Evolutionary conservation across 2,797 vertebrate genomes (phyloP), one percentile per base, ranked within the genome.

Genomic region (Champsocephalus gunnari): DNA sequence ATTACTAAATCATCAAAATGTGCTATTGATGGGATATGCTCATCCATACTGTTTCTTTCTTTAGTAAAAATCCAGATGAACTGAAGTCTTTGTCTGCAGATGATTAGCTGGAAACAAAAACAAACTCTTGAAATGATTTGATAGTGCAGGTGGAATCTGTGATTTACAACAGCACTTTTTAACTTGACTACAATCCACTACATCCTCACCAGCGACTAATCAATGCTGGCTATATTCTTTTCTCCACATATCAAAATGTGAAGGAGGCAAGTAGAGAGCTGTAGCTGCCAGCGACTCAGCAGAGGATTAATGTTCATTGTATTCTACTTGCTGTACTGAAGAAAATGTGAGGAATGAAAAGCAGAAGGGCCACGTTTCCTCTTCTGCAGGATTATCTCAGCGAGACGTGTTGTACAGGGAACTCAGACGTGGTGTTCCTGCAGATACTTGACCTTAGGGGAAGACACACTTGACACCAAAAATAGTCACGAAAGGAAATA

Each of bases 241-340:
- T 53, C 43, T 71, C 43, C 50, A 4, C 65, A 54, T 60, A 81
- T 83, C 79, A 72, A 77, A 72, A 84, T 66, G 75, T 69, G 84
- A 83, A 81, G 57, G 60, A 84, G 66, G 60, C 57, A 71, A 86
- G 81, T 45, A 45, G 71, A 85, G 71, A 83, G 57, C 45, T 43
- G 82, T 43, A 51, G 88, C 86, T 68, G 56, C 68, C 53, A 71
- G 84, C 63, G 17, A 73, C 64, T 19, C 79, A 82, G 79, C 51
- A 8, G 65, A 83, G 81, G 89, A 91, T 90, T 89, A 86, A 49
- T 56, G 66, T 71, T 77, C 77, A 80, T 81, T 88, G 82, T 85
- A 19, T 74, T 85, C 57, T 62, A 61, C 71, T 59, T 14, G 32
- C 69, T 45, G 69, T 45, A 38, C 53, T 11, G 47, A 82, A 57